Conservation (phyloP, 2,888 invertebrate species). For the Gortyna flavago region DNA sequence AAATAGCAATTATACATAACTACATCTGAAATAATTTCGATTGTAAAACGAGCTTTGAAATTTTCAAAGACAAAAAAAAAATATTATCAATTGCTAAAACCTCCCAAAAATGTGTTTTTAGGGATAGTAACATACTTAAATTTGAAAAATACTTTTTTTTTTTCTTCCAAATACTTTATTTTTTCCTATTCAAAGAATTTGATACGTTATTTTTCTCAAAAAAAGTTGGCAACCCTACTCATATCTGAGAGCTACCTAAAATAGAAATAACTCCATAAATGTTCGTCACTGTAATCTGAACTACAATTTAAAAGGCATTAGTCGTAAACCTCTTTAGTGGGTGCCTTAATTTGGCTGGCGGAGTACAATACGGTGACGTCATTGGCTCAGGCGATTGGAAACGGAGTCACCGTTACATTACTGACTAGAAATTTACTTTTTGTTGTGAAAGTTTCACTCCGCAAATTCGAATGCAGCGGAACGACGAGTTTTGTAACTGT, state of each 20-base stretch:
- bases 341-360: conserved; percentile 45
- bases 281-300: conserved; percentile 46
- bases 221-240: too few species aligned
- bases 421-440: conserved; percentile 32
- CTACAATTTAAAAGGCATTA: conserved; percentile 62
- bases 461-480: conserved; percentile 26
- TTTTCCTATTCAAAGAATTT: too few species aligned
- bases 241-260: conserved; percentile 23
- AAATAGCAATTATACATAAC: too few species aligned
- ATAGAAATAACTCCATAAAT: conserved; percentile 39
- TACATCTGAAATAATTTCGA: too few species aligned
- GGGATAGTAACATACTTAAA: too few species aligned
- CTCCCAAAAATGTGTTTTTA: too few species aligned
- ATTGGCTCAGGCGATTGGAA: conserved; percentile 30
- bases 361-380: conserved; percentile 49
- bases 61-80: too few species aligned
- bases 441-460: conserved; percentile 48
- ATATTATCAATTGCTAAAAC: too few species aligned
- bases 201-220: too few species aligned
- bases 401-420: conserved; percentile 34
- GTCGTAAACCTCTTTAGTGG: conserved; percentile 47
- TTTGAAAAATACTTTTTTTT: too few species aligned
- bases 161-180: too few species aligned
- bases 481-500: conserved; percentile 34
- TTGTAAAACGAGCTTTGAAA: too few species aligned